Evolutionary conservation across 2,888 invertebrate species (phyloP).

Genomic region (Criorhina ranunculi): DNA sequence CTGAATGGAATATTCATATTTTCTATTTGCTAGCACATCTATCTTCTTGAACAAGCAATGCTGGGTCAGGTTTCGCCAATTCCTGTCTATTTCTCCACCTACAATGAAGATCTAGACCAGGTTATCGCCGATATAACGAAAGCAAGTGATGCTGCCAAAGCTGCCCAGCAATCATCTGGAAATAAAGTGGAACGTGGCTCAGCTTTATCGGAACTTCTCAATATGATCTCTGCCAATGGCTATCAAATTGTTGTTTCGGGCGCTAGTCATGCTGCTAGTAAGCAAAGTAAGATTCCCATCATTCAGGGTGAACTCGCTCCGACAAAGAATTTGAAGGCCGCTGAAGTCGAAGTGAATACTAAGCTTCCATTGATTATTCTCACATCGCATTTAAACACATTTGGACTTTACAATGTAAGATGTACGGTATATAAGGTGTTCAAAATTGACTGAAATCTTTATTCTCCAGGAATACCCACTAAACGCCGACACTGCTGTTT

Average conservation of each 20-base stretch:
- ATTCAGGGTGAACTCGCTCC: slow-evolving; percentile 92
- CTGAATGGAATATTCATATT: not conserved
- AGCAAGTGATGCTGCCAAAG: slow-evolving; percentile 73
- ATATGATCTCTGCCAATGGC: slow-evolving; percentile 96
- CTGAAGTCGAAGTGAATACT: slow-evolving; percentile 81
- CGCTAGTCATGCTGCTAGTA: slow-evolving; percentile 88
- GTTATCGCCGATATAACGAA: slow-evolving; percentile 91
- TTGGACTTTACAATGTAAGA: slow-evolving; percentile 94
- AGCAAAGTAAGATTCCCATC: slow-evolving; percentile 93
- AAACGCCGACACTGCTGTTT: slow-evolving; percentile 94
- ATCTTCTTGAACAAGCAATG: slow-evolving; percentile 92
- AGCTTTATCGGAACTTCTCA: slow-evolving; percentile 92
- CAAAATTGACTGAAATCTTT: too few species aligned
- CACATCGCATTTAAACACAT: slow-evolving; percentile 97
- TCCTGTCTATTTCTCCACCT: slow-evolving; percentile 94
- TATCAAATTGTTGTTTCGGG: slow-evolving; percentile 95
- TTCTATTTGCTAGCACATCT: slow-evolving; percentile 87
- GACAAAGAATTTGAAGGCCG: slow-evolving; percentile 79
- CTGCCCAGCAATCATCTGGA: slow-evolving; percentile 33
- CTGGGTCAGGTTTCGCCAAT: slow-evolving; percentile 91
- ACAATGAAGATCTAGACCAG: slow-evolving; percentile 89
- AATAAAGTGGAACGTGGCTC: slow-evolving; percentile 87
- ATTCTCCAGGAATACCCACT: slow-evolving; percentile 90
- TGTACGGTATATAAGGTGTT: not conserved
- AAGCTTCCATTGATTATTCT: slow-evolving; percentile 94